Conservation (phyloP, 2,113 vertebrate genomes). For the Limnothrissa miodon region DNA sequence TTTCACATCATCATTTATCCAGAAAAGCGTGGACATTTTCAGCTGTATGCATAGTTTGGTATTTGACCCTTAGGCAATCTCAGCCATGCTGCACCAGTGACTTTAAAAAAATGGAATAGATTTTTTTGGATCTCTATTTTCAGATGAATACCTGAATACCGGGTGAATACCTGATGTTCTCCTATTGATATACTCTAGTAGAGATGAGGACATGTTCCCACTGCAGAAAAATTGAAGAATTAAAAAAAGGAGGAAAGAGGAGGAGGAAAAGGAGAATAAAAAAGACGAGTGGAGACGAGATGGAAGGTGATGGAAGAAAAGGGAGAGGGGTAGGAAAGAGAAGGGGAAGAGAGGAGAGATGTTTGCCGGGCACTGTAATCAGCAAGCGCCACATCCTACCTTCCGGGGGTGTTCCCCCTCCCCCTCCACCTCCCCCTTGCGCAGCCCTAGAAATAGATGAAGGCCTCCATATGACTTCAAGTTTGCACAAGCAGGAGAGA, state of each 20-base stretch:
- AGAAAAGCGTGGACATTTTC: too few species aligned
- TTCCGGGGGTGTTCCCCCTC: constrained; percentile 1
- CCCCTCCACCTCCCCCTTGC: not conserved
- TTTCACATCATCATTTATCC: too few species aligned
- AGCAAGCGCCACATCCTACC: not conserved
- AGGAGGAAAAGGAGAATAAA: not conserved
- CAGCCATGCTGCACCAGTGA: not conserved
- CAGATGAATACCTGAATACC: too few species aligned
- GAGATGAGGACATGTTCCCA: not conserved
- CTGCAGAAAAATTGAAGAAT: not conserved
- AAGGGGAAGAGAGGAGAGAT: not conserved
- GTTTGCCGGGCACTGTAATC: not conserved
- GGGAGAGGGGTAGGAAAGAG: not conserved
- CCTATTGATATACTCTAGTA: not conserved
- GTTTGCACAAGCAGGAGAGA: not conserved
- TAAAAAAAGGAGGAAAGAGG: not conserved
- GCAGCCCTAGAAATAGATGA: not conserved
- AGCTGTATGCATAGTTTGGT: not conserved
- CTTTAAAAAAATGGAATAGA: not conserved
- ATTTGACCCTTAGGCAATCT: not conserved
- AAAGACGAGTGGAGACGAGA: not conserved
- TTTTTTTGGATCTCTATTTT: not conserved
- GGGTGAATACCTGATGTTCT: not conserved
- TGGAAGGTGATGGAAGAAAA: not conserved
- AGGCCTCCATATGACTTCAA: not conserved